phyloP scores from a whole-genome alignment of 2,797 vertebrate species.

The Tokudaia muenninki region DNA sequence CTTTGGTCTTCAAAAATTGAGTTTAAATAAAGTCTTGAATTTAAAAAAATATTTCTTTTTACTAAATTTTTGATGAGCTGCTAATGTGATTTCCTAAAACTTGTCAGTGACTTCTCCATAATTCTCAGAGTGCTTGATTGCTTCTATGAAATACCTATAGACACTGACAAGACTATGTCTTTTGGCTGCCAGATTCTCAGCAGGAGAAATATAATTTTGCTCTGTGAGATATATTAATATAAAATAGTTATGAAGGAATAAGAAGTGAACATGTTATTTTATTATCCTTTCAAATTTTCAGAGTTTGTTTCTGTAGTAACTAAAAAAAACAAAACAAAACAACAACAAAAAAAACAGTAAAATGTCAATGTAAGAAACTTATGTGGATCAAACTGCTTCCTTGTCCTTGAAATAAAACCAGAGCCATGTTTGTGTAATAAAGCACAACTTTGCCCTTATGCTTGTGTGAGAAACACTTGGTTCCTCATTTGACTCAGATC shows the following conservation, averaged over 20 bases:
- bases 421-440: background rate
- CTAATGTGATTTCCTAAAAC: constrained; percentile 65
- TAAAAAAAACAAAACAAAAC: background rate
- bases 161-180: constrained; percentile 4
- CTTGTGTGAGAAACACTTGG: background rate
- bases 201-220: constrained; percentile 66
- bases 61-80: constrained; percentile 69
- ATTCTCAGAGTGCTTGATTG: constrained; percentile 50
- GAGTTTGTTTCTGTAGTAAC: constrained; percentile 64
- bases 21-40: constrained; percentile 73
- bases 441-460: background rate
- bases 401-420: constrained; percentile 72
- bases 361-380: constrained; percentile 38
- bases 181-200: constrained; percentile 62
- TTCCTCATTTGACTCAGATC: constrained; percentile 53
- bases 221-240: constrained; percentile 43
- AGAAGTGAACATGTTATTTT: constrained; percentile 55
- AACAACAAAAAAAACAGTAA: background rate
- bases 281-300: constrained; percentile 53
- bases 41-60: constrained; percentile 74
- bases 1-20: constrained; percentile 60
- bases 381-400: constrained; percentile 49
- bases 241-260: constrained; percentile 54
- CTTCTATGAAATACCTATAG: constrained; percentile 61
- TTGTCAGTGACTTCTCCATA: constrained; percentile 52